Evolutionary conservation across 2,888 invertebrate genomes (phyloP), one percentile per base, ranked within the genome.

Genomic region (Himalopsyche tibetana): DNA sequence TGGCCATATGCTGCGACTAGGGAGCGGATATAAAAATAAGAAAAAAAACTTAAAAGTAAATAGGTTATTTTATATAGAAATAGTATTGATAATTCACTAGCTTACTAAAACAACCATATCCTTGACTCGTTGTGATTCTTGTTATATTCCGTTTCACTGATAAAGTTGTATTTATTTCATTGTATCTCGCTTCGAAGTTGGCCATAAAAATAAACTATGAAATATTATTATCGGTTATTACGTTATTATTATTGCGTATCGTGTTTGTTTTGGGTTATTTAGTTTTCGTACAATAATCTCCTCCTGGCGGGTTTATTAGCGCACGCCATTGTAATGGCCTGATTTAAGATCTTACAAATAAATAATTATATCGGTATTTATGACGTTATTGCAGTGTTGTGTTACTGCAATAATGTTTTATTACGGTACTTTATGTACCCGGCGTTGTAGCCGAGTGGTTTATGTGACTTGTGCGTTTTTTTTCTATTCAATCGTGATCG

Each of bases 221-320:
- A 63, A 63, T 83, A 83, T 83, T 36, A 83, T 83, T 56, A 63
- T 63, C 63, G 63, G 63, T 63, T 63, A 63, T 63, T 63, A 63
- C 63, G 28, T 63, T 63, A 63, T 63, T 63, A 63, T 63, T 63
- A 63, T 63, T 63, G 63, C 63, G 63, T 63, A 63, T 63, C 63
- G 63, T 63, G 63, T 63, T 63, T 63, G 63, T 63, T 63, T 63
- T 63, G 63, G 63, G 63, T 63, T 63, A 63, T 63, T 63, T 63
- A 63, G 63, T 63, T 63, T 63, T 19, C 63, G 63, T 63, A 63
- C 63, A 63, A 63, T 19, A 63, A 63, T 63, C 63, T 63, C 63
- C 63, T 63, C 28, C 63, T 63, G 19, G 63, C 63, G 19, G 19
- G 19, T 63, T 63, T 63, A 63, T 63, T 63, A 63, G 63, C 63